Evolutionary conservation across 2,888 invertebrate species (phyloP), one percentile per base, ranked within the genome.

Genomic region (Leptopterna dolabrata): DNA sequence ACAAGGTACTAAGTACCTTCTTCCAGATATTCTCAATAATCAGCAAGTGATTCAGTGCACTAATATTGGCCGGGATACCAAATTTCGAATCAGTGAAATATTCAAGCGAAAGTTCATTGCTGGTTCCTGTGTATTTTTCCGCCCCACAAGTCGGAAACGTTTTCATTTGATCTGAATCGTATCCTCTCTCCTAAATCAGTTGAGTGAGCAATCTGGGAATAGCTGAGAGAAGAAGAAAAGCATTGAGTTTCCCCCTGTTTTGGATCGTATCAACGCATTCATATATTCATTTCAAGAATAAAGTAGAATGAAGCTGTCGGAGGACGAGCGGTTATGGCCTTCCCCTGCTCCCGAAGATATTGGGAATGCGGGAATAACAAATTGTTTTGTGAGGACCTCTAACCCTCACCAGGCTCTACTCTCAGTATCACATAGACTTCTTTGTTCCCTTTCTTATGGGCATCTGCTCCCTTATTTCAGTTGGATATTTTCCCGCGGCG

Each of bases 231-330:
- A 41, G 7, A 27, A 78, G 45, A 45, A 45, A 43, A 78, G 63
- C 63, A 63, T 19, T 24, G 63, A 19, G 63, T 24, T 14, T 19
- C 16, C 81, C 29, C 80, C 45, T 29, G 24, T 80, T 81, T 55
- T 29, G 51, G 43, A 36, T 29, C 81, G 36, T 27, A 55, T 51
- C 81, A 30, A 81, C 55, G 51, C 43, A 81, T 81, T 81, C 81
- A 81, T 81, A 43, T 81, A 81, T 81, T 81, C 81, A 81, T 81
- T 81, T 81, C 81, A 55, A 81, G 55, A 55, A 81, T 55, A 55
- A 81, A 81, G 55, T 55, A 81, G 78, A 78, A 78, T 55, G 9
- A 55, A 55, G n/a, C 16, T 9, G 30, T 0, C 14, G 19, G 43
- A 16, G 29, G 30, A n/a, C 36, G 16, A 19, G 19, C 78, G 47